Conservation (phyloP, 2,113 vertebrate species). For the Spizaetus ornatus region DNA sequence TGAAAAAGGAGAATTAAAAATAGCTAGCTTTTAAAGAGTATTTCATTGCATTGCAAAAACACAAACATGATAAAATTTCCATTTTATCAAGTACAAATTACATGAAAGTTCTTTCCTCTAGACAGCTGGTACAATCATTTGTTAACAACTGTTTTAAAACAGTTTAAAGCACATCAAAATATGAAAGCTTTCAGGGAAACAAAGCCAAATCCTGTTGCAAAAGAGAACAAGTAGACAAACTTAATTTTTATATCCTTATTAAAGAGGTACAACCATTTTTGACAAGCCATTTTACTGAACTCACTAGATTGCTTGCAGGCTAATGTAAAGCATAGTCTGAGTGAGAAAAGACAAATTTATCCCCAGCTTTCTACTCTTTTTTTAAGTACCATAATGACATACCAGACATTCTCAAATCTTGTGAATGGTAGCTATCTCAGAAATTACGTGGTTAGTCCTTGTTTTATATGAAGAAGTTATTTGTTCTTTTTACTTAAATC, state of each 20-base stretch:
- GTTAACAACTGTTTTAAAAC: background rate
- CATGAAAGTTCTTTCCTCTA: background rate
- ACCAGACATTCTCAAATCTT: background rate
- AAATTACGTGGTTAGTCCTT: background rate
- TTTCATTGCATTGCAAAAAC: background rate
- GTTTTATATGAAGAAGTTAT: background rate
- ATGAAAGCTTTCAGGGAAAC: background rate
- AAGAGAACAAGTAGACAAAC: background rate
- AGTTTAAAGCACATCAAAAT: background rate
- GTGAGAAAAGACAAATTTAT: background rate
- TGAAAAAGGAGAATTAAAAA: slow-evolving; percentile 20
- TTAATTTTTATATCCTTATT: background rate
- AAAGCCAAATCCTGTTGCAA: background rate
- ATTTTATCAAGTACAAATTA: slow-evolving; percentile 3
- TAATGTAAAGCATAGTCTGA: background rate
- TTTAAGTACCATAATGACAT: background rate
- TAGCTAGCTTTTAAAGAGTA: background rate
- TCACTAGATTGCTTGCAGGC: background rate
- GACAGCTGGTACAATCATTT: slow-evolving; percentile 5
- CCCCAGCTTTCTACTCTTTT: background rate
- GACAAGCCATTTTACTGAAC: background rate
- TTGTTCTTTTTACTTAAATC: background rate
- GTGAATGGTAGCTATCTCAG: background rate
- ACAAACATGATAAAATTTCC: background rate
- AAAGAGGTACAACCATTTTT: background rate